Percentiles rank a stretch among this genome's conserved stretches.
These are phyloP conservation scores for Lethenteron reissneri DNA, from an alignment of 2,113 vertebrate genomes.

Conservation along the genomic window DNA sequence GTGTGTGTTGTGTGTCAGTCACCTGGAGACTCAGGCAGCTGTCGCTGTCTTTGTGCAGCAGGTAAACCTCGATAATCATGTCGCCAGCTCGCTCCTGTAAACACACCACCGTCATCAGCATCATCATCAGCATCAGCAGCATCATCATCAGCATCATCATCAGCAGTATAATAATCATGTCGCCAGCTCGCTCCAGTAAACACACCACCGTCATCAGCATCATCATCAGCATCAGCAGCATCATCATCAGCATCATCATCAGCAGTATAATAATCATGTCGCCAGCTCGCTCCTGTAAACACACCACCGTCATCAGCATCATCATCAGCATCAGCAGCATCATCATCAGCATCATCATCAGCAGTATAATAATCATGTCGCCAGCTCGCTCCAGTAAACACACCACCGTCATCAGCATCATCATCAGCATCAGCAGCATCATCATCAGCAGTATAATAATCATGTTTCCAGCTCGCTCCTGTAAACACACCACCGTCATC, in stretches of 20 bases:
- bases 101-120: too few relatives aligned
- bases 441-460: background rate
- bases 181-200: background rate
- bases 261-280: background rate
- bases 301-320: too few relatives aligned
- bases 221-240: too few relatives aligned
- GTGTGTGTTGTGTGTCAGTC: background rate
- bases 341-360: too few relatives aligned
- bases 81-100: background rate
- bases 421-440: too few relatives aligned
- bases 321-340: too few relatives aligned
- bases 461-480: background rate
- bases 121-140: too few relatives aligned
- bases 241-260: too few relatives aligned
- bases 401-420: too few relatives aligned
- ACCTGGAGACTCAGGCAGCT: background rate
- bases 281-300: background rate
- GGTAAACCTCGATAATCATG: slow-evolving; percentile 1
- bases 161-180: background rate
- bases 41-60: slow-evolving; percentile 2
- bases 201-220: too few relatives aligned
- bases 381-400: background rate
- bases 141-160: too few relatives aligned
- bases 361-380: background rate
- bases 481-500: background rate